phyloP scores from a whole-genome alignment of 2,113 vertebrate species.

The Bujurquina vittata region DNA sequence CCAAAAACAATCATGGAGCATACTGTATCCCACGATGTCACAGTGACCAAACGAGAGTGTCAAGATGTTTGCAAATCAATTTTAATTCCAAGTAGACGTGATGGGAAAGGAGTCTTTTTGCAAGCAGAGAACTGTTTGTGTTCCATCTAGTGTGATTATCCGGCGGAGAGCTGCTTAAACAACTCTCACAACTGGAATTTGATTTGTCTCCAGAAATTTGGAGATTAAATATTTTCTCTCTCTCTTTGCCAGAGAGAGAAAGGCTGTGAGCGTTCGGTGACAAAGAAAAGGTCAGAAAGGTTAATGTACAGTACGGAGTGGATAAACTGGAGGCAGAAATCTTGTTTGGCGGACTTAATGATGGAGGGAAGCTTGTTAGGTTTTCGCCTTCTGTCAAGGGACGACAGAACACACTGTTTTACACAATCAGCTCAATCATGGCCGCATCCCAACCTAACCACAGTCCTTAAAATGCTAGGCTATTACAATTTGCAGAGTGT shows the following conservation, averaged over 20 bases:
- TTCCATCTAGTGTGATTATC: not conserved
- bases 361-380: not conserved
- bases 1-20: not conserved
- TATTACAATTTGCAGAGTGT: constrained; percentile 22
- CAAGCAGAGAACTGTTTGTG: not conserved
- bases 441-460: not conserved
- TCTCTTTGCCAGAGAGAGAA: not conserved
- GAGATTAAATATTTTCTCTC: constrained; percentile 16
- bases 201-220: constrained; percentile 17
- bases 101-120: not conserved
- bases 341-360: not conserved
- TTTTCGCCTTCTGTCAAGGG: not conserved
- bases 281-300: not conserved
- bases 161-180: not conserved
- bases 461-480: not conserved
- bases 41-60: not conserved
- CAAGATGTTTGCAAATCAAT: not conserved
- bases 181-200: constrained; percentile 5
- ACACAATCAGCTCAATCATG: not conserved
- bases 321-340: not conserved
- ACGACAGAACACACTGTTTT: not conserved
- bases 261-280: constrained; percentile 7
- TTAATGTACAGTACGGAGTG: not conserved
- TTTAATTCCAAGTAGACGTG: not conserved
- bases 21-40: not conserved